Base-by-base conservation (phyloP, 2,888 invertebrate genomes). In the Allacma fusca region DNA sequence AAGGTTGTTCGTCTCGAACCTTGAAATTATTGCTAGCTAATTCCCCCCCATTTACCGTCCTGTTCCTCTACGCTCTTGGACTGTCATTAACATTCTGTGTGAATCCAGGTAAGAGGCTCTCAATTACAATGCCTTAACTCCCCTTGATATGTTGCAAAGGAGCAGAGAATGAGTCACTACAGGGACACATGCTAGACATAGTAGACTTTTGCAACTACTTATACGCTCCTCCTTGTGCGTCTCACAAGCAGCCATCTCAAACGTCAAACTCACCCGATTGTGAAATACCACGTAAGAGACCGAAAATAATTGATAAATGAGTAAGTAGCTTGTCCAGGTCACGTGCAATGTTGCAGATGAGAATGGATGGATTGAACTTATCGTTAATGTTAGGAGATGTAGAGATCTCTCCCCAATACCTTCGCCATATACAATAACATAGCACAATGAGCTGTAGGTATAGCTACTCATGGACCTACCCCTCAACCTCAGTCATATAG, bases 1-100 rank as follows among this genome's bases (percentile, higher is more conserved):
- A 50, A 16, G 50, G 50, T 50, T 50, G 16, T 50, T 50, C 50
- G 16, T 12, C 9, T 5, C 5, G 5, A 4, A 50, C 16, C 19
- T 50, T 50, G 50, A 50, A 50, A 50, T 50, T 50, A 50, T 50
- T 50, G n/a, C 19, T 50, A 50, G 19, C 16, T 9, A 50, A 50
- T 62, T 73, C 73, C 23, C 13, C 73, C 21, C 73, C 59, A 40
- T 34, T 73, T 1, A 64, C 73, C 73, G 73, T 73, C 73, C 73
- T 73, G 29, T 5, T 73, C 24, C 16, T 34, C 40, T 62, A 62
- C 73, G 26, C 62, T 59, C 40, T 73, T 5, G 28, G 28, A 34
- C 59, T 73, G 7, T 73, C 73, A 24, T 40, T 72, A 50, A 28
- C 72, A 26, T 59, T 62, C 62, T 73, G 59, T 50, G 72, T 73